Conservation (phyloP, 2,888 invertebrate genomes). For the Metalampra italica region DNA sequence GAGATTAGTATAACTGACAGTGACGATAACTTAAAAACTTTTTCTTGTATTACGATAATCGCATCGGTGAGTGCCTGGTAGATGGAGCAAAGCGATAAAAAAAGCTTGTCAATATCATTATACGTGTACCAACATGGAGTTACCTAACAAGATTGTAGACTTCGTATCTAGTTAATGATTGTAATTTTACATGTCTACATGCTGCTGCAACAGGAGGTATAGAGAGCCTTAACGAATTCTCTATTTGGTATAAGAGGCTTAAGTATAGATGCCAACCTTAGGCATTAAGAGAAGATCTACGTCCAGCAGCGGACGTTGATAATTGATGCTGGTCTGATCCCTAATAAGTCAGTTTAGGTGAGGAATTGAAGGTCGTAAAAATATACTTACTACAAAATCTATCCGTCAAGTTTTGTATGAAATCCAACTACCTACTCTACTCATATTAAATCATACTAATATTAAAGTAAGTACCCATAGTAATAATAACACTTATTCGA, state of each 20-base stretch:
- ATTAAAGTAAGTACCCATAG: not conserved
- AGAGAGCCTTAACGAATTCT: not conserved
- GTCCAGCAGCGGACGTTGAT: too few species aligned
- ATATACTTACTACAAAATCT: too few species aligned
- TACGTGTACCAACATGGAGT: conserved; percentile 47
- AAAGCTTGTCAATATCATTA: conserved; percentile 68
- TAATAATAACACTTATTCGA: too few species aligned
- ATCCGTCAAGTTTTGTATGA: too few species aligned
- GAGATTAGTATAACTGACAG: conserved; percentile 60
- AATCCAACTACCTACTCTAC: too few species aligned
- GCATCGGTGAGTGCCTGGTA: conserved; percentile 34
- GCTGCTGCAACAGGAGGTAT: not conserved
- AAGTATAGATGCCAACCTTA: not conserved
- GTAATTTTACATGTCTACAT: conserved; percentile 47
- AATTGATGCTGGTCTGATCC: too few species aligned
- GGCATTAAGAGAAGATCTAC: too few species aligned
- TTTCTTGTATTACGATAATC: conserved; percentile 60
- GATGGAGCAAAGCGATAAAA: conserved; percentile 61
- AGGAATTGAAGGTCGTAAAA: too few species aligned
- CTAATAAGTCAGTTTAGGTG: too few species aligned
- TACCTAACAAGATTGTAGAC: conserved; percentile 66
- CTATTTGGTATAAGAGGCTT: not conserved
- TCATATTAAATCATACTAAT: too few species aligned
- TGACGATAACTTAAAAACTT: conserved; percentile 58
- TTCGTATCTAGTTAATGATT: conserved; percentile 55